These are phyloP conservation scores for Mesoclemmys tuberculata DNA, from an alignment of 2,113 vertebrate species.

Conservation along the genomic window DNA sequence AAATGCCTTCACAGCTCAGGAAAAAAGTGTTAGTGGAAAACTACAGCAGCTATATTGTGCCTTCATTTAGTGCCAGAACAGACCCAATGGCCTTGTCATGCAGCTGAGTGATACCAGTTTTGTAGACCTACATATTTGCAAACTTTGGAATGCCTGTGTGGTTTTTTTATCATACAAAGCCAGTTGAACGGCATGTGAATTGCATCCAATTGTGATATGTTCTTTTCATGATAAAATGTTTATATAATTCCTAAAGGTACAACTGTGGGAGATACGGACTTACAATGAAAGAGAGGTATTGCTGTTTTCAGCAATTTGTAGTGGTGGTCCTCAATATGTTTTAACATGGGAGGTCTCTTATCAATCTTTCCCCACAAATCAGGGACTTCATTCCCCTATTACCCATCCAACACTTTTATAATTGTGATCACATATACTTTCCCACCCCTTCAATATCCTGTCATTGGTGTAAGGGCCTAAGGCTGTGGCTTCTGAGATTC, in stretches of 20 bases:
- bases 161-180: not conserved
- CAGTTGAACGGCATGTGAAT: not conserved
- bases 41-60: not conserved
- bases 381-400: not conserved
- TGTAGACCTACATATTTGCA: not conserved
- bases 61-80: not conserved
- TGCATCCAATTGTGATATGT: not conserved
- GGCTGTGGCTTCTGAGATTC: not conserved
- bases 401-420: too few species aligned
- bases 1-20: not conserved
- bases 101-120: not conserved
- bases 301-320: not conserved
- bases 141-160: not conserved
- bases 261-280: not conserved
- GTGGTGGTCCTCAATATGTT: not conserved
- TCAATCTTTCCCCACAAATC: not conserved
- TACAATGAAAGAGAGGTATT: too few species aligned
- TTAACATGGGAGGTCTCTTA: not conserved
- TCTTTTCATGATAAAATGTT: not conserved
- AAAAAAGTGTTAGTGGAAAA: not conserved
- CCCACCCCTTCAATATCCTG: not conserved
- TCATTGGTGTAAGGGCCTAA: not conserved
- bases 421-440: not conserved
- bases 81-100: not conserved
- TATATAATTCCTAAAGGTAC: not conserved